phyloP scores from a whole-genome alignment of 2,888 invertebrate genomes.

The Malthinus flaveolus region DNA sequence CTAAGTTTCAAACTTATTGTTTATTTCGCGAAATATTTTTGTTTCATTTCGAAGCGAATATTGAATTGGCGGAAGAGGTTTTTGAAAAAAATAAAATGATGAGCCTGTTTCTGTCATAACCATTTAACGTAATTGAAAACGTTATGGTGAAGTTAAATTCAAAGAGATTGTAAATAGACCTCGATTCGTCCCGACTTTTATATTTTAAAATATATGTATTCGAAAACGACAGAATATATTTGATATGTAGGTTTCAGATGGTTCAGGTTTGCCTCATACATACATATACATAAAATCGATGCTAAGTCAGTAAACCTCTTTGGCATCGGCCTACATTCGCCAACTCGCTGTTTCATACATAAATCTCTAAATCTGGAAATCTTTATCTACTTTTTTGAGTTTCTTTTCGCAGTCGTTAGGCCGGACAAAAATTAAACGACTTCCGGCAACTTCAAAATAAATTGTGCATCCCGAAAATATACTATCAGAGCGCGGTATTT shows the following conservation, averaged over 20 bases:
- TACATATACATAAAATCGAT: slow-evolving; percentile 38
- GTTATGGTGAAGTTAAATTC: slow-evolving; percentile 3
- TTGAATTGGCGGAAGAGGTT: no score
- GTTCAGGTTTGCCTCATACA: slow-evolving; percentile 28
- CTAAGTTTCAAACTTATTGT: no score
- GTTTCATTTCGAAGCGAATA: no score
- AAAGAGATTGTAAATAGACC: slow-evolving; percentile 16
- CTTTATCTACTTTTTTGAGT: slow-evolving; percentile 39
- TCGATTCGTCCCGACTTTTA: slow-evolving; percentile 9
- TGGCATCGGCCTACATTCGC: slow-evolving; percentile 44
- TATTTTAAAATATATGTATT: slow-evolving; percentile 22
- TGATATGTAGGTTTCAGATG: slow-evolving; percentile 33
- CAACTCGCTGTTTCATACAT: slow-evolving; percentile 38
- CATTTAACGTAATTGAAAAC: neutral
- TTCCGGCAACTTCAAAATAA: slow-evolving; percentile 44
- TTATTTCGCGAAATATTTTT: no score
- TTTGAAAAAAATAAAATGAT: no score
- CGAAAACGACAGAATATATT: slow-evolving; percentile 30
- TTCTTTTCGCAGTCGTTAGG: slow-evolving; percentile 42
- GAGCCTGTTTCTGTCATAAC: no score
- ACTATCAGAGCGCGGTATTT: slow-evolving; percentile 3
- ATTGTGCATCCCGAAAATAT: slow-evolving; percentile 34
- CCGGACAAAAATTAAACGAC: slow-evolving; percentile 44
- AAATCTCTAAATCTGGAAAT: slow-evolving; percentile 41
- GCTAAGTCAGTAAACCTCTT: slow-evolving; percentile 37